Evolutionary conservation across 2,888 invertebrate species (phyloP).

Genomic region (Petrophora chlorosata): DNA sequence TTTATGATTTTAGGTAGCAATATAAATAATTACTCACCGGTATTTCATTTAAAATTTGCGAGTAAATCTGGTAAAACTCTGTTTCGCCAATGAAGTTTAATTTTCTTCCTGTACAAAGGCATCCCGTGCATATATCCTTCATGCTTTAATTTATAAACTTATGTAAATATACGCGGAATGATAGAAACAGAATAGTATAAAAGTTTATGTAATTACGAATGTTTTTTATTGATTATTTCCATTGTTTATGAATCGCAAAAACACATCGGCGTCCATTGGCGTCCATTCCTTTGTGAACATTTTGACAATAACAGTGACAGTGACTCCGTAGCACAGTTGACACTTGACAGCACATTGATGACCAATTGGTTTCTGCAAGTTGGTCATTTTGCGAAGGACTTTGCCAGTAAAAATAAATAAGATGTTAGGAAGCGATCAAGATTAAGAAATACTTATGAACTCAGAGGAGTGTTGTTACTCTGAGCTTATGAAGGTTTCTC

Average conservation of each 20-base stretch:
- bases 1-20: neutral
- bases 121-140: conserved; percentile 64
- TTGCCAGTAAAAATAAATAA: too few relatives aligned
- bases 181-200: neutral
- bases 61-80: conserved; percentile 54
- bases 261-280: neutral
- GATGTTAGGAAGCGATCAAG: too few relatives aligned
- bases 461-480: too few relatives aligned
- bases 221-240: conserved; percentile 3
- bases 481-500: too few relatives aligned
- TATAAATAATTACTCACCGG: conserved; percentile 48
- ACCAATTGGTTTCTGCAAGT: too few relatives aligned
- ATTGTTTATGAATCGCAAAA: conserved; percentile 9
- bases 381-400: too few relatives aligned
- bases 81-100: conserved; percentile 57
- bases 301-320: neutral
- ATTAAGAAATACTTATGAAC: too few relatives aligned
- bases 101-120: conserved; percentile 61
- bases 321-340: too few relatives aligned
- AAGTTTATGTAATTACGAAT: neutral
- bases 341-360: too few relatives aligned
- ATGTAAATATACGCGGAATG: neutral
- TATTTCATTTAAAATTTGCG: conserved; percentile 70
- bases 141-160: conserved; percentile 51
- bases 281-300: too few relatives aligned